phyloP scores from a whole-genome alignment of 1,140 invertebrate species.

The Dreissena polymorpha region DNA sequence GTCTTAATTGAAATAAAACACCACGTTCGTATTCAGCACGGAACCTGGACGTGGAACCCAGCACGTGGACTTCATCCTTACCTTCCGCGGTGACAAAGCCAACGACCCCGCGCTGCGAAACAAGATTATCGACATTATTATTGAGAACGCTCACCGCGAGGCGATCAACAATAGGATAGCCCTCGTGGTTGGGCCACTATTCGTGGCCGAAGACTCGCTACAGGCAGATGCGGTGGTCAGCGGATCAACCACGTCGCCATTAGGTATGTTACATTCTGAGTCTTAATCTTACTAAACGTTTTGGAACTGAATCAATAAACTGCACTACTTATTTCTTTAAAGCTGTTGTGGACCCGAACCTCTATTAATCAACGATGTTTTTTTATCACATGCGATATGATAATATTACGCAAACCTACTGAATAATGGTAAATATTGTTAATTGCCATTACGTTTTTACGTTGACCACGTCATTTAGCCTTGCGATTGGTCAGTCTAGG shows the following conservation, averaged over 20 bases:
- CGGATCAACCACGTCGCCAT: slow-evolving; percentile 20
- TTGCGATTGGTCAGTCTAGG: too few species aligned
- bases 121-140: slow-evolving; percentile 40
- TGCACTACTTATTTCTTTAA: not conserved
- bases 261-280: not conserved
- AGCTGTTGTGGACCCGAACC: not conserved
- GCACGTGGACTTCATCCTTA: slow-evolving; percentile 47
- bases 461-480: too few species aligned
- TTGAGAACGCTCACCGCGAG: slow-evolving; percentile 49
- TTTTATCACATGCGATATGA: not conserved
- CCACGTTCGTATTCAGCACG: slow-evolving; percentile 10
- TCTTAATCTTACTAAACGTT: not conserved
- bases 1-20: too few species aligned
- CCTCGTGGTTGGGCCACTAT: slow-evolving; percentile 47
- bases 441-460: too few species aligned
- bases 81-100: slow-evolving; percentile 43
- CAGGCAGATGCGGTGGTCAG: slow-evolving; percentile 34
- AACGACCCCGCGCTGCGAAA: slow-evolving; percentile 25
- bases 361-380: not conserved
- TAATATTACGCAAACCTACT: not conserved
- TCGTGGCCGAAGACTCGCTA: slow-evolving; percentile 47
- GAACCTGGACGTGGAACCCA: slow-evolving; percentile 12
- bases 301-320: not conserved
- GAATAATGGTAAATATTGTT: not conserved
- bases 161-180: slow-evolving; percentile 33